A percentile compares a stretch with the other conserved stretches of the same genome.
Conservation (phyloP, 2,888 invertebrate species). For the Heliconius cydno region DNA sequence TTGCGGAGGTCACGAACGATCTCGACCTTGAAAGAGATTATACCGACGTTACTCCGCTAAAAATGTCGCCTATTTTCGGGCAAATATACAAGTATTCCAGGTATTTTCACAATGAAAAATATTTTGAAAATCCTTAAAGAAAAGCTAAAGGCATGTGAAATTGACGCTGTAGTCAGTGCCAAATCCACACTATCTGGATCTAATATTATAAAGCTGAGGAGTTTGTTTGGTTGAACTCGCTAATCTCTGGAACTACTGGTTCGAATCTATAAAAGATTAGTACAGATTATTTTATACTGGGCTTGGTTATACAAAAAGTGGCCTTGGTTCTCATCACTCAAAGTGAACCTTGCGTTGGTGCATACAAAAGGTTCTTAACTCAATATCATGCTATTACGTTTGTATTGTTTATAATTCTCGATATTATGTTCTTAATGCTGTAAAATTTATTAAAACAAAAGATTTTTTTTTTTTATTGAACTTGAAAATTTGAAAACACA, state of each 20-base stretch:
- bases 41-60: neutral
- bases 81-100: conserved; percentile 1
- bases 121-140: neutral
- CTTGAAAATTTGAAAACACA: neutral
- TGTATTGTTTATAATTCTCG: neutral
- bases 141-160: neutral
- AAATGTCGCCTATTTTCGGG: conserved; percentile 19
- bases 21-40: conserved; percentile 21
- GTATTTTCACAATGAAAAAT: conserved; percentile 12
- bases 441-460: neutral
- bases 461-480: neutral
- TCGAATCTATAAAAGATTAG: no score
- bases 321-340: neutral
- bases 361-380: neutral
- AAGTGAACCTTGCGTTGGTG: neutral
- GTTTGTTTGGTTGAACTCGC: no score
- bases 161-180: no score
- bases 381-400: neutral
- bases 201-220: no score
- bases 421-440: neutral
- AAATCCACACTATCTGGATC: no score
- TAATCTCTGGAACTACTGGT: no score
- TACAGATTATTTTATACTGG: no score
- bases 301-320: neutral
- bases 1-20: conserved; percentile 22